Evolutionary conservation across 2,797 vertebrate species (phyloP).

Genomic region (Hydrophis major): DNA sequence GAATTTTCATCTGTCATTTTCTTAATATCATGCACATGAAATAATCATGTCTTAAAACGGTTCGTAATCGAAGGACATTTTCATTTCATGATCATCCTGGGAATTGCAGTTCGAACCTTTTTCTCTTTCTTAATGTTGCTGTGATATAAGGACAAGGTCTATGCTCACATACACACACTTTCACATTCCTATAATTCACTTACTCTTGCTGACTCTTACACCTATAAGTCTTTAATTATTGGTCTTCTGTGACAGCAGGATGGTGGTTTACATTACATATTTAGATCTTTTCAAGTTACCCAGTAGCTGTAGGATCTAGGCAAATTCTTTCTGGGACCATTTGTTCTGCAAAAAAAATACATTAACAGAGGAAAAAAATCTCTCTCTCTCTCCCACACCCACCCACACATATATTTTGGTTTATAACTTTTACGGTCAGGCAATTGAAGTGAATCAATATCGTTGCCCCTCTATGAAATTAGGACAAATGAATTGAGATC

Average conservation of each 20-base stretch:
- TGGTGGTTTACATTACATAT: background rate
- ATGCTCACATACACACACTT: background rate
- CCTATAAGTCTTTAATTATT: conserved; percentile 16
- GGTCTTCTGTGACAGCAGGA: background rate
- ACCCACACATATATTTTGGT: background rate
- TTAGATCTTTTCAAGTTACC: conserved; percentile 9
- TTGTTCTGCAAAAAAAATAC: background rate
- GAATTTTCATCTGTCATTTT: conserved; percentile 72
- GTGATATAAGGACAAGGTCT: conserved; percentile 50
- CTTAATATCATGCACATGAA: conserved; percentile 74
- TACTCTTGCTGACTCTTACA: conserved; percentile 11
- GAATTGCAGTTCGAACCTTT: conserved; percentile 66
- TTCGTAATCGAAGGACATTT: conserved; percentile 70
- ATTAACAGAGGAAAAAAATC: background rate
- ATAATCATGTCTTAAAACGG: conserved; percentile 74
- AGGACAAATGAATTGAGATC: background rate
- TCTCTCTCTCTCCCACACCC: background rate
- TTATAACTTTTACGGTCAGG: background rate
- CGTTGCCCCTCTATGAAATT: background rate
- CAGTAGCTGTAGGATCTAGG: background rate
- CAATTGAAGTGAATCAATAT: background rate
- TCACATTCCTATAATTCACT: conserved; percentile 32
- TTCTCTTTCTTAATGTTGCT: conserved; percentile 41
- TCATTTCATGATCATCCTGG: conserved; percentile 68
- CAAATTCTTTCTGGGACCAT: background rate